Percentiles rank a stretch among this genome's conserved stretches.
phyloP scores from a whole-genome alignment of 2,888 invertebrate genomes.

The Erynnis tages region DNA sequence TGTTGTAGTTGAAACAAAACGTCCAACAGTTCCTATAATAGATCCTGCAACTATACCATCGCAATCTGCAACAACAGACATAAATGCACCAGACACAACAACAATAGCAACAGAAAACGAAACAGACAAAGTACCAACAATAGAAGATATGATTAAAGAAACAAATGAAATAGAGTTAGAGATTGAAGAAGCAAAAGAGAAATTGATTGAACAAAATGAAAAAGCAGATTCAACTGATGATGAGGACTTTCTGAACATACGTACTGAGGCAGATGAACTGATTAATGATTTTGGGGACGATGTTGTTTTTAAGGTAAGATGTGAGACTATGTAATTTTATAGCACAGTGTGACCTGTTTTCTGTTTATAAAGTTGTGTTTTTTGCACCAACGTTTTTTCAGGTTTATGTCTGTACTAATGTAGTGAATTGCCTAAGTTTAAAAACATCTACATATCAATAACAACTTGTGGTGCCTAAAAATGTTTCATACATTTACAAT shows the following conservation, averaged over 20 bases:
- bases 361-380: background rate
- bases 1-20: constrained; percentile 48
- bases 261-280: constrained; percentile 82
- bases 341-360: background rate
- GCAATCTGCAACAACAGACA: constrained; percentile 30
- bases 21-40: constrained; percentile 67
- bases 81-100: constrained; percentile 23
- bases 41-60: constrained; percentile 66
- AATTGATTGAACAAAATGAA: constrained; percentile 63
- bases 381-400: too few species aligned
- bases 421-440: too few species aligned
- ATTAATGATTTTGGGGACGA: constrained; percentile 78
- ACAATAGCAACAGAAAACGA: constrained; percentile 20
- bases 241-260: constrained; percentile 84
- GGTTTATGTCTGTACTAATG: too few species aligned
- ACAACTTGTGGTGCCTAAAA: too few species aligned
- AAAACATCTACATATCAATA: too few species aligned
- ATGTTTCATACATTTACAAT: too few species aligned
- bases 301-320: constrained; percentile 66
- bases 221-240: constrained; percentile 77
- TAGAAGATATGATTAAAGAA: constrained; percentile 64
- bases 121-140: constrained; percentile 31
- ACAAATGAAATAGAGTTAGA: constrained; percentile 82
- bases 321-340: too few species aligned
- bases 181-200: constrained; percentile 76